Evolutionary conservation across 2,113 vertebrate species (phyloP), one percentile per base, ranked within the genome.

Genomic region (Zapornia atra): DNA sequence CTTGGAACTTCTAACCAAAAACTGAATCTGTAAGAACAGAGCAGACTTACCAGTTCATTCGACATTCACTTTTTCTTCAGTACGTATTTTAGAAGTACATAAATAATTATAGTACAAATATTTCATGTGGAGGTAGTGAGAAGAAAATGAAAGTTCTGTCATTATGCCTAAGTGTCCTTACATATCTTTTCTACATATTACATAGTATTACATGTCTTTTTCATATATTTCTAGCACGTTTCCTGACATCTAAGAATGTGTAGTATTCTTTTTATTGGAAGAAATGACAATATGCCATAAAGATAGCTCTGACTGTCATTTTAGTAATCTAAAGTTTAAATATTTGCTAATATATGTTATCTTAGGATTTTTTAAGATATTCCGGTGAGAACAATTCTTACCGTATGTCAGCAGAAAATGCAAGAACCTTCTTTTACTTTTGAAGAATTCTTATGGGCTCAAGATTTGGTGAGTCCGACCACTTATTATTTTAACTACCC

Each of bases 381-480:
- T 78, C 22, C 57, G 19, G 22, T 73, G 63, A 78, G 31, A 71
- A 17, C 18, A 73, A 9, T 64, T 68, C 31, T 56, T 90, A 17
- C 53, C 85, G 42, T 96, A 19, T 68, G 73, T 91, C 78, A 91
- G 60, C 79, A 97, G 96, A 91, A 80, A 95, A 92, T 84, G 29
- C 38, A 86, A 56, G 68, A 81, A 22, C 94, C 91, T 77, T 75
- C 94, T 94, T 80, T 31, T 60, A 96, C 31, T 56, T 94, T 95
- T 93, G 92, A 97, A 84, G 95, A 97, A 84, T 98, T 98, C 78
- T 84, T 97, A 81, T 15, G 12, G 24, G 48, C 40, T 94, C 88
- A 97, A 76, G 89, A 88, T 59, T 93, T 96, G 96, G 97, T 98
- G 68, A 97, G 97, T 95, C 73, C 2, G 11, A 3, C 17, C 77